Percentiles rank a stretch among this genome's conserved stretches.
Evolutionary conservation across 2,888 invertebrate genomes (phyloP).

Genomic region (Eupelmus urozonus): DNA sequence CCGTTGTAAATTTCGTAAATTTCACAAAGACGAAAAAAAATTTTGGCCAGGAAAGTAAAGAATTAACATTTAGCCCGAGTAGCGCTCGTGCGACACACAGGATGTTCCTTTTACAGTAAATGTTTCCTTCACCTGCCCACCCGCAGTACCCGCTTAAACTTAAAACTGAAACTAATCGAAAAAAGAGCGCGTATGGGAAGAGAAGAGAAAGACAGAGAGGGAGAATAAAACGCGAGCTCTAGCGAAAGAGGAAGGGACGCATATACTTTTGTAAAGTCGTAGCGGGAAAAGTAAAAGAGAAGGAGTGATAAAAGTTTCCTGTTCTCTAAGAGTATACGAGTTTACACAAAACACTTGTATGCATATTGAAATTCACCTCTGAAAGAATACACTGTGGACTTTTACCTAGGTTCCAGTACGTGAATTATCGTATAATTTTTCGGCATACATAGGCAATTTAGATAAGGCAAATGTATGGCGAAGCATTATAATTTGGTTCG

Average conservation of each 20-base stretch:
- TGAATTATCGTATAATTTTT: background rate
- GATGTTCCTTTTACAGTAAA: conserved; percentile 64
- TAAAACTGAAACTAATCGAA: conserved; percentile 54
- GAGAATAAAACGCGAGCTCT: no score
- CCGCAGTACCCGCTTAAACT: conserved; percentile 68
- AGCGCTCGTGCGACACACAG: conserved; percentile 56
- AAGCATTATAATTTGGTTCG: no score
- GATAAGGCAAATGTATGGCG: background rate
- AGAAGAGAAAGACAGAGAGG: conserved; percentile 29
- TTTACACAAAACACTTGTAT: conserved; percentile 51
- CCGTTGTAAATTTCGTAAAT: background rate
- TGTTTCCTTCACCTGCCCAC: conserved; percentile 74
- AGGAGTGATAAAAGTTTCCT: conserved; percentile 63
- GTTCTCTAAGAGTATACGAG: conserved; percentile 9
- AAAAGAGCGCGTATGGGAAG: conserved; percentile 43
- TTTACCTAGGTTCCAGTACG: background rate
- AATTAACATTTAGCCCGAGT: conserved; percentile 54
- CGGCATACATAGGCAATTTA: background rate
- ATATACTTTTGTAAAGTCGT: conserved; percentile 40
- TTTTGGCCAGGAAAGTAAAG: conserved; percentile 20
- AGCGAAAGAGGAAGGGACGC: conserved; percentile 59
- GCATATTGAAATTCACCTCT: conserved; percentile 40
- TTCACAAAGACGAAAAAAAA: conserved; percentile 11
- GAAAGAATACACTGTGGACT: background rate
- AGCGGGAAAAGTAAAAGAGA: conserved; percentile 35